phyloP scores from a whole-genome alignment of 2,113 vertebrate species.

The Lates calcarifer region DNA sequence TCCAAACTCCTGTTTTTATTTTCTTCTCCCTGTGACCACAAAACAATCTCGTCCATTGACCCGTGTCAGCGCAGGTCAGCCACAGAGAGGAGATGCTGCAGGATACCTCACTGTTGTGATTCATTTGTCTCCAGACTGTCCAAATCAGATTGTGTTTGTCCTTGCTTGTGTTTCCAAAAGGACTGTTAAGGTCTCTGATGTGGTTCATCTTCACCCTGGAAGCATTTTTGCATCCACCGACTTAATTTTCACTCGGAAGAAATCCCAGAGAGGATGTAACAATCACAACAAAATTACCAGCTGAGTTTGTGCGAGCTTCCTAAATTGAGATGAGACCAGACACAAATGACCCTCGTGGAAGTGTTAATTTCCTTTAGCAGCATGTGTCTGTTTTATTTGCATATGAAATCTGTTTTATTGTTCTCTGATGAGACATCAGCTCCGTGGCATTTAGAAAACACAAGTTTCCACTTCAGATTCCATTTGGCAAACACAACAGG shows the following conservation, averaged over 20 bases:
- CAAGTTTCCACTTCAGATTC: conserved; percentile 22
- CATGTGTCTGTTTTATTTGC: conserved; percentile 47
- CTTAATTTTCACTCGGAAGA: conserved; percentile 11
- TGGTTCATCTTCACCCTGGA: not conserved
- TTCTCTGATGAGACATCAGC: conserved; percentile 35
- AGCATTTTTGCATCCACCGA: not conserved
- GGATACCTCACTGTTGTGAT: conserved; percentile 23
- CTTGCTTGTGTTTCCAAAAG: conserved; percentile 28
- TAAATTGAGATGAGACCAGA: conserved; percentile 29
- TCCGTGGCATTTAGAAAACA: conserved; percentile 28
- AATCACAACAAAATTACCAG: conserved; percentile 10
- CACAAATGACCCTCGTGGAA: conserved; percentile 38
- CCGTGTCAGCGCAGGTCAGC: conserved; percentile 49
- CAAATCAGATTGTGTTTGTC: conserved; percentile 23
- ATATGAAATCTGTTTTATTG: conserved; percentile 49
- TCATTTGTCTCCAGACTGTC: conserved; percentile 30
- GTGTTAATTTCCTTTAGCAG: conserved; percentile 34
- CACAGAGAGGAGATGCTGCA: not conserved
- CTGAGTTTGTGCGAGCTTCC: conserved; percentile 19
- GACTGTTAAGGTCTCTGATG: conserved; percentile 10
- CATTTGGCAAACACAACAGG: conserved; percentile 35
- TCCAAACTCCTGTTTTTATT: conserved; percentile 42
- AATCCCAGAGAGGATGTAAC: conserved; percentile 20
- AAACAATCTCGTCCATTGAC: conserved; percentile 52
- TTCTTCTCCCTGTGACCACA: conserved; percentile 44